phyloP scores from a whole-genome alignment of 2,797 vertebrate species.

The Poeciliopsis turneri region DNA sequence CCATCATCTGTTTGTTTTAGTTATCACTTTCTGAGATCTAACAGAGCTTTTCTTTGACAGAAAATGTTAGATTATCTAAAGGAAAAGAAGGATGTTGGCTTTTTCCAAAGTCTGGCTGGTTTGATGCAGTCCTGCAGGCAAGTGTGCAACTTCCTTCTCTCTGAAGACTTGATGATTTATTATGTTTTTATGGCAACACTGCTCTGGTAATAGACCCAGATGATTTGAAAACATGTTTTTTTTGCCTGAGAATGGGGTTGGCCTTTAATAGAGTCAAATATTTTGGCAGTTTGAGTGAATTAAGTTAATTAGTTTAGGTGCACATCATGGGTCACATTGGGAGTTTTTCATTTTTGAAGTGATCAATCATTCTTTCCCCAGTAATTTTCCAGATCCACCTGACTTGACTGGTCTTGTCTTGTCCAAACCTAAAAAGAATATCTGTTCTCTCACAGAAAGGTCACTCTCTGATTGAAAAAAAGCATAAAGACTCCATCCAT shows the following conservation, averaged over 20 bases:
- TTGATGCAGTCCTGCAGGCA: conserved; percentile 98
- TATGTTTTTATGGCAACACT: not conserved
- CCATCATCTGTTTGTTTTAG: not conserved
- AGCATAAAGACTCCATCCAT: not conserved
- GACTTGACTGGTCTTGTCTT: not conserved
- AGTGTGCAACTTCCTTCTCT: not conserved
- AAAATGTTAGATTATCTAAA: conserved; percentile 98
- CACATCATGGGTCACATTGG: not conserved
- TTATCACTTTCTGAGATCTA: not conserved
- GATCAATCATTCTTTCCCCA: not conserved
- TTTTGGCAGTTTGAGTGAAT: not conserved
- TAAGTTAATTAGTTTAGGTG: not conserved
- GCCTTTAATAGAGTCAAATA: not conserved
- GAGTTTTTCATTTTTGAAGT: not conserved
- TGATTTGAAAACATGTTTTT: not conserved
- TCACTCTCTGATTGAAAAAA: not conserved
- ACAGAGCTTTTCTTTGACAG: conserved; percentile 71
- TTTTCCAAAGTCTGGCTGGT: conserved; percentile 94
- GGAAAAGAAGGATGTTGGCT: conserved; percentile 96
- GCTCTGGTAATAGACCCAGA: not conserved
- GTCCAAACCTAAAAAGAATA: not conserved
- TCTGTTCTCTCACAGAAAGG: not conserved
- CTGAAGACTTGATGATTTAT: not conserved
- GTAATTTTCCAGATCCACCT: not conserved
- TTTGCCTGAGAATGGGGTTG: not conserved